Evolutionary conservation across 2,888 invertebrate species (phyloP).

Genomic region (Xestoiulus laeticollis): DNA sequence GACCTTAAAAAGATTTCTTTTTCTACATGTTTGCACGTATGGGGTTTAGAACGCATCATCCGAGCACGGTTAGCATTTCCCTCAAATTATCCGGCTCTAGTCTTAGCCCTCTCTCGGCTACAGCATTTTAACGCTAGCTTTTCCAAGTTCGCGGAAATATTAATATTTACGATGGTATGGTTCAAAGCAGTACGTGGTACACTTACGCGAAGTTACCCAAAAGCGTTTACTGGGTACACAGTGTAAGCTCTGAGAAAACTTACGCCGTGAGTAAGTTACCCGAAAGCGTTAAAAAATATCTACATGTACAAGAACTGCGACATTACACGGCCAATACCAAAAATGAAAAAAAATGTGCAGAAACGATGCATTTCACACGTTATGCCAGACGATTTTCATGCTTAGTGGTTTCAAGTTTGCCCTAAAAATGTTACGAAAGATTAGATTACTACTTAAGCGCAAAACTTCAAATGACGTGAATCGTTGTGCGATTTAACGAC

Average conservation of each 20-base stretch:
- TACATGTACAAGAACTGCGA: background rate
- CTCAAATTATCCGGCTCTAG: background rate
- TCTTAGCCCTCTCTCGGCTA: background rate
- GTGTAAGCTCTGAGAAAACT: background rate
- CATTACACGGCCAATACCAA: background rate
- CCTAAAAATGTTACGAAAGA: too few species aligned
- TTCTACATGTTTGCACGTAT: background rate
- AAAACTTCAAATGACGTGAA: too few species aligned
- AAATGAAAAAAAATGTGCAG: too few species aligned
- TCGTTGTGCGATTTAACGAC: too few species aligned
- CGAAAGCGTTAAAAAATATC: background rate
- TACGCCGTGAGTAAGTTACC: background rate
- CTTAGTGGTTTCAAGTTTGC: background rate
- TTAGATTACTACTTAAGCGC: too few species aligned
- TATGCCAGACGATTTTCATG: background rate
- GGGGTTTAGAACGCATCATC: background rate
- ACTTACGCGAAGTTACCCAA: too few species aligned
- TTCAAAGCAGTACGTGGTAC: too few species aligned
- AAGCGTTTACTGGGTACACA: background rate
- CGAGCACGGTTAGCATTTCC: too few species aligned
- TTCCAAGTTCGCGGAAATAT: background rate
- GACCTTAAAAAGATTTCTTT: constrained; percentile 28
- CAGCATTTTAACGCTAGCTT: background rate
- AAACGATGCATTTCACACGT: background rate
- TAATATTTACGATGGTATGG: background rate